Evolutionary conservation across 2,888 invertebrate genomes (phyloP).

Genomic region (Amblyjoppa proteus): DNA sequence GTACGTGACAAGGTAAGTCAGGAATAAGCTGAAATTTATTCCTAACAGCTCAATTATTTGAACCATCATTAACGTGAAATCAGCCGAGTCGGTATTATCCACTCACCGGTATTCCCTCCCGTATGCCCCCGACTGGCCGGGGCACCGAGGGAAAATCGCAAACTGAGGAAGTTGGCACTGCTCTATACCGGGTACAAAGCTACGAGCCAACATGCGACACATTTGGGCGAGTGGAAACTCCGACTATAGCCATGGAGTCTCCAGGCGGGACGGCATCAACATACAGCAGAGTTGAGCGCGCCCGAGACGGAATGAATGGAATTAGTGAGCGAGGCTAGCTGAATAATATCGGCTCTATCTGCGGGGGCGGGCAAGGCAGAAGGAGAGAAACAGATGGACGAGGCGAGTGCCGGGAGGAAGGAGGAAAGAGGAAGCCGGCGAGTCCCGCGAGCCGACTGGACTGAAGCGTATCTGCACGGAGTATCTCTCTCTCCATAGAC

Average conservation of each 20-base stretch:
- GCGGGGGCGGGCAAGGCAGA: constrained; percentile 75
- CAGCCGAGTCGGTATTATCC: neutral
- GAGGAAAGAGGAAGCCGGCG: constrained; percentile 43
- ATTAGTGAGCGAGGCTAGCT: constrained; percentile 84
- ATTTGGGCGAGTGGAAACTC: constrained; percentile 1
- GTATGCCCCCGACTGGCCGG: neutral
- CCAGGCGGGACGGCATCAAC: constrained; percentile 14
- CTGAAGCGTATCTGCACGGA: constrained; percentile 84
- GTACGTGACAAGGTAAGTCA: neutral
- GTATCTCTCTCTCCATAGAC: constrained; percentile 83
- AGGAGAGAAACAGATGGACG: constrained; percentile 24
- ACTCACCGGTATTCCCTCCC: neutral
- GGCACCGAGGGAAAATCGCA: neutral
- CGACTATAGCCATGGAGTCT: neutral
- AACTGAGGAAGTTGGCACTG: neutral
- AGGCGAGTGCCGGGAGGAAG: constrained; percentile 11
- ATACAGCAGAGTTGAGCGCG: constrained; percentile 33
- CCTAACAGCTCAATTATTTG: neutral
- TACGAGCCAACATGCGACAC: neutral
- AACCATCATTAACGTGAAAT: neutral
- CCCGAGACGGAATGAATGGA: constrained; percentile 82
- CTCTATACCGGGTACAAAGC: constrained; percentile 12
- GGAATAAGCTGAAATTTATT: neutral
- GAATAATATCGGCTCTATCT: constrained; percentile 85
- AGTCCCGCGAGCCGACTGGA: constrained; percentile 63